Evolutionary conservation across 2,113 vertebrate genomes (phyloP).

Genomic region (Passer domesticus): DNA sequence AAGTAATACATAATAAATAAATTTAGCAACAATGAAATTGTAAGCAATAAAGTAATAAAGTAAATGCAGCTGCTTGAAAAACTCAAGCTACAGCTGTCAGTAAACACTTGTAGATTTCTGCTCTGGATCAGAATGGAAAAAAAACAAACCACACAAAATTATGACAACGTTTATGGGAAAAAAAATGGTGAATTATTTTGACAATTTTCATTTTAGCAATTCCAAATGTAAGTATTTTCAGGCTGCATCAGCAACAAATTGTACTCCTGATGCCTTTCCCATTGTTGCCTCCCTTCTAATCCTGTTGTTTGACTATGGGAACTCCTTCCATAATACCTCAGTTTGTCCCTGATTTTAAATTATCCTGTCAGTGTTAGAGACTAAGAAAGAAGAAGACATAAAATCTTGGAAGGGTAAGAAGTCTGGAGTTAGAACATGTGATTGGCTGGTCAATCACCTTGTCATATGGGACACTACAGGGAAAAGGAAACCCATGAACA

Average conservation of each 20-base stretch:
- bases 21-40: background rate
- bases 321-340: background rate
- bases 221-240: background rate
- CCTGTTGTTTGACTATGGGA: background rate
- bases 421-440: background rate
- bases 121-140: background rate
- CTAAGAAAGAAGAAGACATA: background rate
- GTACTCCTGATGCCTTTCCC: background rate
- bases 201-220: background rate
- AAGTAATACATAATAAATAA: background rate
- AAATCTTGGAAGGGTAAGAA: background rate
- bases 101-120: background rate
- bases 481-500: background rate
- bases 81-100: background rate
- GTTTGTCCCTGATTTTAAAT: background rate
- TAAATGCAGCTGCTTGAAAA: background rate
- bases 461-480: background rate
- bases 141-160: fast-evolving
- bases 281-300: background rate
- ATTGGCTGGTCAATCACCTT: background rate
- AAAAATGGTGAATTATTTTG: background rate
- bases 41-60: background rate
- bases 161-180: background rate
- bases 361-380: background rate
- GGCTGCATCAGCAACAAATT: background rate